A percentile compares a stretch with the other conserved stretches of the same genome.
Conservation (phyloP, 2,113 vertebrate species). For the Delphinus delphis region DNA sequence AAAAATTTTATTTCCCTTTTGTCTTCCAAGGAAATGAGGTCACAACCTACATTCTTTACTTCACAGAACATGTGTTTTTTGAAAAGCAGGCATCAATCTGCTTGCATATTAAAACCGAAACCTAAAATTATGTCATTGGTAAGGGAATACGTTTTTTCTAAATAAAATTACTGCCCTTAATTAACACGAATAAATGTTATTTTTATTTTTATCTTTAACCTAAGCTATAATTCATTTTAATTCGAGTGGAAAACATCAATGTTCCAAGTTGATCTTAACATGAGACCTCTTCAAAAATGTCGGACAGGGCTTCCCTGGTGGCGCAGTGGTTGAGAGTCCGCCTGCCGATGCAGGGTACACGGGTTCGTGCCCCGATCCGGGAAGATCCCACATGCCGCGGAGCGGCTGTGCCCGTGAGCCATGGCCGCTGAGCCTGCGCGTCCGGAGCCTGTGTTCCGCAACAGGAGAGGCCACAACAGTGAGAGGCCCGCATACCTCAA, state of each 20-base stretch:
- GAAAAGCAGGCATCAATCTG: neutral
- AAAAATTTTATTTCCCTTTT: slow-evolving; percentile 9
- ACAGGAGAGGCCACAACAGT: too few relatives aligned
- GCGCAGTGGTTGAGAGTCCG: too few relatives aligned
- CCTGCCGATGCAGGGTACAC: too few relatives aligned
- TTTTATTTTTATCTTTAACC: neutral
- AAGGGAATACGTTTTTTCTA: neutral
- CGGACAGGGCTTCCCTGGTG: neutral
- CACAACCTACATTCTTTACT: neutral
- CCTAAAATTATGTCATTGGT: neutral
- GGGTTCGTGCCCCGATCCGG: too few relatives aligned
- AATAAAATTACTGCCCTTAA: neutral
- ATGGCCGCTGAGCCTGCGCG: too few relatives aligned
- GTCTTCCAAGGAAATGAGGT: neutral
- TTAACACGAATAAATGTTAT: neutral
- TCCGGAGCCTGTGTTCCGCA: too few relatives aligned
- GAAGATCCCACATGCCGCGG: too few relatives aligned
- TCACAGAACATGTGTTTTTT: neutral
- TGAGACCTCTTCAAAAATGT: neutral
- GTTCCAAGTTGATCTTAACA: neutral
- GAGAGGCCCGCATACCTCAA: too few relatives aligned
- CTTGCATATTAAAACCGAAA: neutral
- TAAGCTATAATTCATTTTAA: neutral
- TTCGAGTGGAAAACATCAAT: neutral
- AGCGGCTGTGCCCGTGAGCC: too few relatives aligned